Evolutionary conservation across 2,797 vertebrate genomes (phyloP), one percentile per base, ranked within the genome.

Genomic region (Discoglossus pictus): DNA sequence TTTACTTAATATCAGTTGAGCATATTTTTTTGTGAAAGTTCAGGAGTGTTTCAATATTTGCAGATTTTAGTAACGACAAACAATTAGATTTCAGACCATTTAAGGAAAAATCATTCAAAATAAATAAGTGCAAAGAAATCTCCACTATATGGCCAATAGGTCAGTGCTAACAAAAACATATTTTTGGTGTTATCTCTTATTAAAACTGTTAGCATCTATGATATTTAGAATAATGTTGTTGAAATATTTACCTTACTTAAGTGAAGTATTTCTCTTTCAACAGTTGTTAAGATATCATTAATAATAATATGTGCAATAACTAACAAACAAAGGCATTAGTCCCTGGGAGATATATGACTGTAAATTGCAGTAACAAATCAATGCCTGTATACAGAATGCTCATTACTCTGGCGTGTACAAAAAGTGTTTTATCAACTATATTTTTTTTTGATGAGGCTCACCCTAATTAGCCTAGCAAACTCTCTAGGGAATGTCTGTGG

Each of bases 391-490:
- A 88, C 84, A 82, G 88, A 90, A 86, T 87, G 89, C 92, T 95
- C 93, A 95, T 97, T 95, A 94, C 91, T 95, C 89, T 87, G 88
- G 83, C 86, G 87, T 89, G 89, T 86, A 88, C 89, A 89, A 91
- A 89, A 91, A 85, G 92, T 93, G 90, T 88, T 93, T 90, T 92
- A 96, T 96, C 93, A 97, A 96, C 93, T 94, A 89, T 94, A 92
- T 93, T 92, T 89, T 93, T n/a, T 89, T 87, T 92, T 80, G 78
- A 82, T 88, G 88, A 93, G 88, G 84, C 89, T 97, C 93, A 97
- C 93, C 93, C 93, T 99, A 98, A 99, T 98, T 98, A 98, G 93
- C 95, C 93, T 92, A 81, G 90, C 89, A 88, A 84, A 89, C 90
- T 93, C 95, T 91, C 87, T 56, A 81, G 91, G 90, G 94, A 94